Percentiles rank a stretch among this genome's conserved stretches.
phyloP scores from a whole-genome alignment of 1,140 invertebrate species.

The Eriosoma lanigerum region DNA sequence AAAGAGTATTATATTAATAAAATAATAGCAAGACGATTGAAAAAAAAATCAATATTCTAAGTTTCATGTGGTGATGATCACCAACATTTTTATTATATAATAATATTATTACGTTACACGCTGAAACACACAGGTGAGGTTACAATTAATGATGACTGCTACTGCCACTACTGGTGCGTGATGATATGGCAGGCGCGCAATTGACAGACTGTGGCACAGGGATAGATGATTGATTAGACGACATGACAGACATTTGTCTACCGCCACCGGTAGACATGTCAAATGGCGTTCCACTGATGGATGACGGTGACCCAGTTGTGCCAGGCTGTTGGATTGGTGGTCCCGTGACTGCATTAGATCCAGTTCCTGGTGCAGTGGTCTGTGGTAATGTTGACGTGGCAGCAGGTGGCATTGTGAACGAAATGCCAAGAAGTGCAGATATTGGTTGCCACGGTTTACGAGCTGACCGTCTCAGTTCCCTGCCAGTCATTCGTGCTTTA shows the following conservation, averaged over 20 bases:
- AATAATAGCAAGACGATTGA: neutral
- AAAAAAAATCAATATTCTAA: conserved; percentile 34
- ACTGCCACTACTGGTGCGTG: neutral
- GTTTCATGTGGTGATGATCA: neutral
- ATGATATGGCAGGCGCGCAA: neutral
- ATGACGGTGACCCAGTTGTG: neutral
- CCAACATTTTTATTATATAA: neutral
- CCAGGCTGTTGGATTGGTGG: too few relatives aligned
- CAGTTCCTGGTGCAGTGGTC: neutral
- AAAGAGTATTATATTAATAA: conserved; percentile 15
- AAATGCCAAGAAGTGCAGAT: conserved; percentile 18
- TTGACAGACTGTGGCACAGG: neutral
- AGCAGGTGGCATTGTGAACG: neutral
- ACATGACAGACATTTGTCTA: neutral
- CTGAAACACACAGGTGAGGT: neutral
- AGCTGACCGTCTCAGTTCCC: conserved; percentile 83
- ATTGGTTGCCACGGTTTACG: conserved; percentile 80
- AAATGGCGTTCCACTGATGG: neutral
- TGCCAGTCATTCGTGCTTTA: conserved; percentile 66
- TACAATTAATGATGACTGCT: conserved; percentile 26
- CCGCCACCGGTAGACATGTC: neutral
- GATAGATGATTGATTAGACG: neutral
- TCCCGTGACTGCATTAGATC: neutral
- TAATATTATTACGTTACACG: neutral
- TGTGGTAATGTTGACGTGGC: neutral